A percentile compares a stretch with the other conserved stretches of the same genome.
Evolutionary conservation across 2,113 vertebrate genomes (phyloP).

Genomic region (Lepidothrix coronata): DNA sequence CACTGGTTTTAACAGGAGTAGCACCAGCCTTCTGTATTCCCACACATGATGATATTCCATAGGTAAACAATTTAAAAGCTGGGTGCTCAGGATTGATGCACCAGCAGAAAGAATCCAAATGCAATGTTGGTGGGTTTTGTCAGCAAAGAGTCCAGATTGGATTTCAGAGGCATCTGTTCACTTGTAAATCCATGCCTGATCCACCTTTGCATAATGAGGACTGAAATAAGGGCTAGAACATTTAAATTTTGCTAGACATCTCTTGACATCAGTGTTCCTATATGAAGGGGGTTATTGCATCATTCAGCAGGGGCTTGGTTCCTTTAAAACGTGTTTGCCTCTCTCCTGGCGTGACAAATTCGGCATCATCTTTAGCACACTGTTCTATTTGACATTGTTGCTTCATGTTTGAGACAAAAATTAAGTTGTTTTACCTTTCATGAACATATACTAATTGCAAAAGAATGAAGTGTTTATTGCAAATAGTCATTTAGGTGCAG

Average conservation of each 20-base stretch:
- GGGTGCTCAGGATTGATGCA: neutral
- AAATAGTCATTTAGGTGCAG: neutral
- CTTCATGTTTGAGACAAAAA: neutral
- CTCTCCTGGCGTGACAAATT: neutral
- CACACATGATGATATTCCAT: rapidly evolving
- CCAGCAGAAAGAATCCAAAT: neutral
- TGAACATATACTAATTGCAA: neutral
- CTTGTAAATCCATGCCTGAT: neutral
- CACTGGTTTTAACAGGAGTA: neutral
- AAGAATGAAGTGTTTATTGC: neutral
- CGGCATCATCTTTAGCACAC: neutral
- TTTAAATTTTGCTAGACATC: neutral
- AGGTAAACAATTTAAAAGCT: neutral
- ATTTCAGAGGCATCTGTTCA: neutral
- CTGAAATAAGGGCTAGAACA: neutral
- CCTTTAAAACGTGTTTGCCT: neutral
- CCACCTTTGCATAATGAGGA: neutral
- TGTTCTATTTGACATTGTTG: neutral
- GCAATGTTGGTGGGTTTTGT: rapidly evolving
- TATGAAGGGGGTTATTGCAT: neutral
- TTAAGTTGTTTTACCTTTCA: neutral
- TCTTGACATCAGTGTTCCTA: neutral
- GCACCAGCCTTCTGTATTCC: neutral
- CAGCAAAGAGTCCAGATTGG: neutral
- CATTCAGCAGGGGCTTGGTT: conserved; percentile 1